Evolutionary conservation across 2,113 vertebrate species (phyloP).

Genomic region (Sphaerodactylus townsendi): DNA sequence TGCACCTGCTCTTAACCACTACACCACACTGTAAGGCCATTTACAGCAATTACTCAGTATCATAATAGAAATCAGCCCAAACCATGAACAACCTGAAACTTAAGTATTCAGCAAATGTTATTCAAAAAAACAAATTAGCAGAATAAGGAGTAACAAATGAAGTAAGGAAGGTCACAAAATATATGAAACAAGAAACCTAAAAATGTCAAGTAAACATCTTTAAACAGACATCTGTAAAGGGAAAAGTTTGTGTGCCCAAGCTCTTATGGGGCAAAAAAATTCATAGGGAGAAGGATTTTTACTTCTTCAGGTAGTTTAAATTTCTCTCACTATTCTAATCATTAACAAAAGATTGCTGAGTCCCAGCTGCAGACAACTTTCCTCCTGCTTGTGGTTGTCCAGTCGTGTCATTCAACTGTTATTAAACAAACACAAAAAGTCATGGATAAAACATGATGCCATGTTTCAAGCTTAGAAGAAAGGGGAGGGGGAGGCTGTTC

Average conservation of each 20-base stretch:
- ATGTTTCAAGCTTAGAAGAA: conserved; percentile 26
- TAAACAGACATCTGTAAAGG: too few relatives aligned
- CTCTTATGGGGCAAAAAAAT: not conserved
- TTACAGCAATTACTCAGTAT: too few relatives aligned
- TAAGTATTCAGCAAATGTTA: too few relatives aligned
- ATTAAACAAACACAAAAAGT: conserved; percentile 49
- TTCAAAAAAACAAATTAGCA: too few relatives aligned
- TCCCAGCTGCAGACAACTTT: conserved; percentile 10
- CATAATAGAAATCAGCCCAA: too few relatives aligned
- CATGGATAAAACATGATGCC: not conserved
- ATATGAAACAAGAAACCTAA: too few relatives aligned
- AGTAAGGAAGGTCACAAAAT: too few relatives aligned
- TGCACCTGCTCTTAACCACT: too few relatives aligned
- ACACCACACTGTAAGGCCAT: too few relatives aligned
- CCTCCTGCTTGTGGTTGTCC: conserved; percentile 16
- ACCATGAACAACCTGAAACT: too few relatives aligned
- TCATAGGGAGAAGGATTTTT: not conserved
- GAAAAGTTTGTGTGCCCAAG: not conserved
- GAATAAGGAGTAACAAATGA: too few relatives aligned
- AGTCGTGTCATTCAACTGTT: conserved; percentile 34
- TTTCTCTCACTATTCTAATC: not conserved
- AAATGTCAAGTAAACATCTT: too few relatives aligned
- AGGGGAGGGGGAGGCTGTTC: conserved; percentile 11
- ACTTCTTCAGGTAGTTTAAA: not conserved
- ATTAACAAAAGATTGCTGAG: conserved; percentile 18